Percentiles rank a stretch among this genome's conserved stretches.
These are phyloP conservation scores for Clivina fossor DNA, from an alignment of 2,888 invertebrate species.

Conservation along the genomic window DNA sequence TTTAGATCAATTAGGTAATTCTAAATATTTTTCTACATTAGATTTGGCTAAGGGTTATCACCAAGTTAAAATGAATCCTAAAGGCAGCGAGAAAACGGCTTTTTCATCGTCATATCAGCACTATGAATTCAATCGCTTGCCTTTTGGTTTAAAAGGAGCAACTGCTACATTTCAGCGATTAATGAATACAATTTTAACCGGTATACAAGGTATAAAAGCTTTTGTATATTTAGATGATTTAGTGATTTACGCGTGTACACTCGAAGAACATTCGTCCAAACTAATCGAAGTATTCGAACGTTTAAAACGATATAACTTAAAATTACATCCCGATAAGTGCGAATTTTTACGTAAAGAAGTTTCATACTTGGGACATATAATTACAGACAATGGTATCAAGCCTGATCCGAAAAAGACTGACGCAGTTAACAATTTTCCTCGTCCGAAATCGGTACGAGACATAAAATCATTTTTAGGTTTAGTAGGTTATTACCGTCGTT, in stretches of 20 bases:
- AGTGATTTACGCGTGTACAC: too few species aligned
- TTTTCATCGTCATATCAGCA: too few species aligned
- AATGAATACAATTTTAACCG: too few species aligned
- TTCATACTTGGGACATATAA: slow-evolving; percentile 48
- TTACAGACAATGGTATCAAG: slow-evolving; percentile 46
- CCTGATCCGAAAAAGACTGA: slow-evolving; percentile 45
- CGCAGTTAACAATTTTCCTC: slow-evolving; percentile 41
- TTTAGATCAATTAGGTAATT: slow-evolving; percentile 2
- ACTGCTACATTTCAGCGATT: neutral
- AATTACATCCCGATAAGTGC: too few species aligned
- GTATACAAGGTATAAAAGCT: slow-evolving; percentile 29
- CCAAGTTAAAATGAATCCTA: too few species aligned
- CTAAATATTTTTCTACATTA: neutral
- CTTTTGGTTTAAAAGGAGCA: neutral
- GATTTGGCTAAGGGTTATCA: too few species aligned
- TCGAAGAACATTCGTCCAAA: slow-evolving; percentile 40
- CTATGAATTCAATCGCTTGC: too few species aligned
- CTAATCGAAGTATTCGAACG: slow-evolving; percentile 43
- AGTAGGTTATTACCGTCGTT: neutral
- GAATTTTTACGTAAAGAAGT: slow-evolving; percentile 46
- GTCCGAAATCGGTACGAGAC: slow-evolving; percentile 38
- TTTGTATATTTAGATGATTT: slow-evolving; percentile 44
- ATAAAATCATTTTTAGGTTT: neutral
- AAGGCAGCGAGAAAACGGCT: too few species aligned
- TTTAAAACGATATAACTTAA: slow-evolving; percentile 34